Evolutionary conservation across 2,888 invertebrate genomes (phyloP), one percentile per base, ranked within the genome.

Genomic region (Schizaphis graminum): DNA sequence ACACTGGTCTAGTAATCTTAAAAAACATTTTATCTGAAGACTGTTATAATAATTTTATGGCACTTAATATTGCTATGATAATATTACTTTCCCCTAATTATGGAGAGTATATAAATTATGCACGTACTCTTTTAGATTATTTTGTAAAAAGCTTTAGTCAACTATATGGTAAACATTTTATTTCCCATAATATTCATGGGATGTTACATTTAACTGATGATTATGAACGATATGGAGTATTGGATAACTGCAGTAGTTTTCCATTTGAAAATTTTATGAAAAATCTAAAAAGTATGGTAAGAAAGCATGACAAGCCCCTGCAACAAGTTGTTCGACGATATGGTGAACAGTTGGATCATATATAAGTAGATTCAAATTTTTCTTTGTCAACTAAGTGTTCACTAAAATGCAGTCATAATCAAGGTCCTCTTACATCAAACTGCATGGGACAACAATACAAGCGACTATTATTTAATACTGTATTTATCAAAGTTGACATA

Each of bases 241-340:
- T 84, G 24, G 41, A 84, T 84, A 84, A 84, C 24, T 41, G 84
- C 41, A 84, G 84, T 41, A 21, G 41, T 41, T 84, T 84, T 84
- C 21, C 41, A 41, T 84, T 84, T 84, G 84, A 84, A 84, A 77
- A 77, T 28, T 77, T n/a, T 77, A 77, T 77, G 67, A 77, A 77
- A 10, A n/a, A 77, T 10, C 67, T 77, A 4, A 84, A 84, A 84
- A 13, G 35, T 4, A 41, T 84, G 41, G 35, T 84, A 21, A 11
- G 41, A 35, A 84, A 84, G 7, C 84, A 35, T 41, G 84, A 84
- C 16, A 84, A 84, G 35, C 77, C 77, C n/a, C 21, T 84, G 41
- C 77, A 84, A 35, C 77, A 84, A 84, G 77, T 84, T 84, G 41
- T 84, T 13, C 16, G 41, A 35, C 10, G 77, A 11, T 84, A 35